Conservation (phyloP, 2,113 vertebrate species). For the Dolichotis patagonum region DNA sequence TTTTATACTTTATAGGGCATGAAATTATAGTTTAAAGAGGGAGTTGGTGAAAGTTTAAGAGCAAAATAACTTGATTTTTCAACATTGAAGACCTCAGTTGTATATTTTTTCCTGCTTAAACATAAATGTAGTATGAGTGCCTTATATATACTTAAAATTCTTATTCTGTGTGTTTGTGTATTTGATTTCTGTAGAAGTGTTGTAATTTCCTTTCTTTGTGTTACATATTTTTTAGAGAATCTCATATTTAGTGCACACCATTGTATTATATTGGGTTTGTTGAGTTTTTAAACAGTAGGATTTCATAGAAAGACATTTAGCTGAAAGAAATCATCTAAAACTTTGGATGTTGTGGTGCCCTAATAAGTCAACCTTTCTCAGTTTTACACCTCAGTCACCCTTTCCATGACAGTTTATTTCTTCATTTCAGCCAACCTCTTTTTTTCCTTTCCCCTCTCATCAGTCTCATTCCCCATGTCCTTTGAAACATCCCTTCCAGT, state of each 20-base stretch:
- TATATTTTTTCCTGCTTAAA: conserved; percentile 3
- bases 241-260: neutral
- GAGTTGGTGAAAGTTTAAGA: neutral
- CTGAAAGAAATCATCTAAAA: conserved; percentile 42
- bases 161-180: neutral
- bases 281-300: conserved; percentile 28
- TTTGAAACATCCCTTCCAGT: conserved; percentile 5
- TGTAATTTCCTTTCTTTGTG: conserved; percentile 50
- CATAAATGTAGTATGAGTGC: neutral
- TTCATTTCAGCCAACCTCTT: conserved; percentile 5
- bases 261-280: neutral
- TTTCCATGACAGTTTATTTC: conserved; percentile 24
- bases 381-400: neutral
- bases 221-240: conserved; percentile 14
- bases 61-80: conserved; percentile 44
- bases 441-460: neutral
- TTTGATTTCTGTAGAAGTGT: neutral
- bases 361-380: conserved; percentile 9
- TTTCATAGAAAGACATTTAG: conserved; percentile 43
- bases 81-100: conserved; percentile 19
- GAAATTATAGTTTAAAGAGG: conserved; percentile 33
- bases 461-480: neutral
- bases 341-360: neutral
- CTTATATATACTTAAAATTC: conserved; percentile 34
- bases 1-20: conserved; percentile 29